These are phyloP conservation scores for Drosophila birchii DNA, from an alignment of 2,888 invertebrate genomes.

Conservation along the genomic window DNA sequence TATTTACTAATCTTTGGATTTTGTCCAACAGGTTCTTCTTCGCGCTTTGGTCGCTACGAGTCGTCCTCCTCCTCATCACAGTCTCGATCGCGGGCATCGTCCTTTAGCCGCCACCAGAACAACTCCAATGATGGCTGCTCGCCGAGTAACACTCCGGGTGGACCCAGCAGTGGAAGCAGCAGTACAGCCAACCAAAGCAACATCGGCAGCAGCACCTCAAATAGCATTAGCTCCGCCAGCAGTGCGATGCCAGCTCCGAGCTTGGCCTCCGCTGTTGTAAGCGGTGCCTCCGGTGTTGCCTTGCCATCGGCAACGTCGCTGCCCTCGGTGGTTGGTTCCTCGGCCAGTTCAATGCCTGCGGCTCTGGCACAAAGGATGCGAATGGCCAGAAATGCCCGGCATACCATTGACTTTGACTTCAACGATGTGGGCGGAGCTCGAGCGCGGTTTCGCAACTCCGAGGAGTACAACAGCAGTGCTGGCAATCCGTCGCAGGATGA, in stretches of 20 bases:
- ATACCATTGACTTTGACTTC: constrained; percentile 82
- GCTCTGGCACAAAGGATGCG: constrained; percentile 85
- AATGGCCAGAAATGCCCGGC: constrained; percentile 82
- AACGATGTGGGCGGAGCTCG: constrained; percentile 55
- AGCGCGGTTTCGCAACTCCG: constrained; percentile 87
- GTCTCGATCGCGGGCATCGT: constrained; percentile 84
- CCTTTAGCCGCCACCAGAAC: constrained; percentile 84
- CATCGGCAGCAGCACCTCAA: constrained; percentile 2
- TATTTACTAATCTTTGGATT: neutral
- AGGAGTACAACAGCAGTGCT: constrained; percentile 87
- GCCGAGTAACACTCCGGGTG: constrained; percentile 74
- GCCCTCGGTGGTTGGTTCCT: constrained; percentile 60
- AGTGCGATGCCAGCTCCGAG: constrained; percentile 68
- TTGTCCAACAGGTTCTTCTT: constrained; percentile 54
- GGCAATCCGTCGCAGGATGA: constrained; percentile 14
- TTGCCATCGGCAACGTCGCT: constrained; percentile 31
- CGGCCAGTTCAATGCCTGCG: constrained; percentile 82
- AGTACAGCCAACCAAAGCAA: constrained; percentile 27
- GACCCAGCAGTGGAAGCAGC: constrained; percentile 1
- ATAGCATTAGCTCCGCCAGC: constrained; percentile 55
- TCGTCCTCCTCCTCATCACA: constrained; percentile 85
- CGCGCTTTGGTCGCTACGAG: constrained; percentile 87
- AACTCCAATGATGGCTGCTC: constrained; percentile 83
- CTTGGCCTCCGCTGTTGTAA: constrained; percentile 69
- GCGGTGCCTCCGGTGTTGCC: constrained; percentile 37